Percentiles rank a stretch among this genome's conserved stretches.
These are phyloP conservation scores for Trichosurus vulpecula DNA, from an alignment of 2,797 vertebrate species.

Conservation along the genomic window DNA sequence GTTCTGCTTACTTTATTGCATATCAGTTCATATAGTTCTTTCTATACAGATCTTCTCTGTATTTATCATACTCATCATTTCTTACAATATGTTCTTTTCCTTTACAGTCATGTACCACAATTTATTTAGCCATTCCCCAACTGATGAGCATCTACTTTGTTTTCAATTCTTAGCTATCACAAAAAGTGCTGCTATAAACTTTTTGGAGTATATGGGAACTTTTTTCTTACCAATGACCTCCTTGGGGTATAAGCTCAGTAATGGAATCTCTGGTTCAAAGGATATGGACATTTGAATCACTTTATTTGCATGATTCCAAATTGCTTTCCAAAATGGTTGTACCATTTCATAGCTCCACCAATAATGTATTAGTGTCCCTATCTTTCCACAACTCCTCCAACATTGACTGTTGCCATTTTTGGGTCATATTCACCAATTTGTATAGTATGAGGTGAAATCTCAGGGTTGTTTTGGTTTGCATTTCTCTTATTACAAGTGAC, in stretches of 20 bases:
- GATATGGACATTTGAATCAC: neutral
- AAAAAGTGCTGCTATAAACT: neutral
- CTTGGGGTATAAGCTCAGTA: neutral
- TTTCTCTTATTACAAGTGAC: neutral
- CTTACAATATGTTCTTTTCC: neutral
- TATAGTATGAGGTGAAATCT: neutral
- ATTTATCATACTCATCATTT: neutral
- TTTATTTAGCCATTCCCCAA: neutral
- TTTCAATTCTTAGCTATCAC: neutral
- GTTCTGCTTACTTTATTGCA: neutral
- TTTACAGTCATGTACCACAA: too few species aligned
- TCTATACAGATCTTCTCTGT: neutral
- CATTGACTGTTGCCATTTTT: neutral
- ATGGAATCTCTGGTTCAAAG: neutral
- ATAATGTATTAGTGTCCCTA: neutral
- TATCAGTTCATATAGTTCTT: neutral
- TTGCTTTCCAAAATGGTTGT: neutral
- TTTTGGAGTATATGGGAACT: neutral
- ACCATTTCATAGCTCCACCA: neutral
- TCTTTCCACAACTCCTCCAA: neutral
- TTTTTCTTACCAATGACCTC: neutral
- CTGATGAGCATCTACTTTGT: neutral
- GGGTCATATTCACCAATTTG: neutral
- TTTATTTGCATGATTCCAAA: neutral
- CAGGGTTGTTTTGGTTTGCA: neutral